Evolutionary conservation across 2,797 vertebrate species (phyloP), one percentile per base, ranked within the genome.

Genomic region (Tiaroga cobitis): DNA sequence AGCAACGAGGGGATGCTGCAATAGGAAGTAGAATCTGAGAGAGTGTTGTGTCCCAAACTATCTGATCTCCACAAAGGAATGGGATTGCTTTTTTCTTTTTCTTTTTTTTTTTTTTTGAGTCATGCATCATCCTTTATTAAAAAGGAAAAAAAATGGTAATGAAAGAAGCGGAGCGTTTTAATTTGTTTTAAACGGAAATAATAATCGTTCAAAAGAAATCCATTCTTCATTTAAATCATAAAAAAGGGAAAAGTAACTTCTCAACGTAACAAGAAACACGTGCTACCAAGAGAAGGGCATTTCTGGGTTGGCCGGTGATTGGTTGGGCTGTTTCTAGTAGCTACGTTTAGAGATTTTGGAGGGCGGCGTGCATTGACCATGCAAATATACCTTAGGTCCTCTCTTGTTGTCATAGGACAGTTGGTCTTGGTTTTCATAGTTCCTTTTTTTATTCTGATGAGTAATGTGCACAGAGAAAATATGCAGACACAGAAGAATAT

Each of bases 381-480:
- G 97, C 97, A 99, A 96, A 97, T 97, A 97, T 99, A 99, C 98
- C 98, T 99, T 99, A 95, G 98, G 98, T 96, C 97, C 97, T 96
- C 97, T 97, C 97, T 98, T 97, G 97, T 96, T 97, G 97, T 99
- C 98, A 99, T 95, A 98, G 96, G 96, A 96, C 95, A 98, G 98
- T 96, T 97, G 97, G 96, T 97, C 98, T 96, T 97, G 96, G 97
- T 96, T 98, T 96, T 99, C 98, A 99, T 97, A 99, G 97, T 98
- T 99, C 98, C 98, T 99, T 97, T 98, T 99, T 99, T 98, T 99
- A 99, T 96, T 99, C 98, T 99, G 98, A 99, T 99, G 98, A 98
- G 96, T 99, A 99, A 99, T 99, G 98, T 99, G 97, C 97, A 99
- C 98, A 99, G 98, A 99, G 97, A 99, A 96, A 97, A 98, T 97